Percentiles rank a stretch among this genome's conserved stretches.
These are phyloP conservation scores for Paragorgia papillata DNA, from an alignment of 92 coral and sea anemone genomes.

Conservation along the genomic window DNA sequence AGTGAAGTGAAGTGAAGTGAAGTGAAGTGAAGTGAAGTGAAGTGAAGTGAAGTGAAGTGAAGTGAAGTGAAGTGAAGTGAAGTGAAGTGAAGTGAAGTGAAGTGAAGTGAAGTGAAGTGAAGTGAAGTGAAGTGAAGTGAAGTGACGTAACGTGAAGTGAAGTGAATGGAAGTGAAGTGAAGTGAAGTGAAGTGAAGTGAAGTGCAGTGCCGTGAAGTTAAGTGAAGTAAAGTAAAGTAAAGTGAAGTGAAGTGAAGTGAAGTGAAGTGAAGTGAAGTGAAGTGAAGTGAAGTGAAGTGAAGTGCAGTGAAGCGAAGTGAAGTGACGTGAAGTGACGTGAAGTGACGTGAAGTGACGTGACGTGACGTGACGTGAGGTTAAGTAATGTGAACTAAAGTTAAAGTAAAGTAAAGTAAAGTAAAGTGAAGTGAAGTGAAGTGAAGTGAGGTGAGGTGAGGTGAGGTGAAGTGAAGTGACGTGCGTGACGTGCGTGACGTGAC, in stretches of 20 bases:
- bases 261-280: slow-evolving; percentile 25
- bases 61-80: neutral
- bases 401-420: too few species aligned
- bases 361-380: neutral
- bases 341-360: slow-evolving; percentile 18
- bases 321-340: slow-evolving; percentile 26
- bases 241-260: slow-evolving; percentile 16
- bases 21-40: slow-evolving; percentile 6
- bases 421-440: too few species aligned
- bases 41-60: slow-evolving; percentile 16
- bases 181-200: slow-evolving; percentile 17
- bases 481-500: too few species aligned
- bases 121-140: slow-evolving; percentile 19
- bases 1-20: slow-evolving; percentile 14
- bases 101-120: slow-evolving; percentile 4
- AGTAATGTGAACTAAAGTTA: too few species aligned
- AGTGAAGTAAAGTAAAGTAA: slow-evolving; percentile 1
- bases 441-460: too few species aligned
- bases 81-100: neutral
- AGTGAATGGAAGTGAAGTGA: slow-evolving; percentile 31
- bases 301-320: slow-evolving; percentile 28
- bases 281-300: slow-evolving; percentile 33
- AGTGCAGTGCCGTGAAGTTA: neutral
- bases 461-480: too few species aligned
- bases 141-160: slow-evolving; percentile 35